Evolutionary conservation across 1,140 invertebrate genomes (phyloP).

Genomic region (Megalopta genalis): DNA sequence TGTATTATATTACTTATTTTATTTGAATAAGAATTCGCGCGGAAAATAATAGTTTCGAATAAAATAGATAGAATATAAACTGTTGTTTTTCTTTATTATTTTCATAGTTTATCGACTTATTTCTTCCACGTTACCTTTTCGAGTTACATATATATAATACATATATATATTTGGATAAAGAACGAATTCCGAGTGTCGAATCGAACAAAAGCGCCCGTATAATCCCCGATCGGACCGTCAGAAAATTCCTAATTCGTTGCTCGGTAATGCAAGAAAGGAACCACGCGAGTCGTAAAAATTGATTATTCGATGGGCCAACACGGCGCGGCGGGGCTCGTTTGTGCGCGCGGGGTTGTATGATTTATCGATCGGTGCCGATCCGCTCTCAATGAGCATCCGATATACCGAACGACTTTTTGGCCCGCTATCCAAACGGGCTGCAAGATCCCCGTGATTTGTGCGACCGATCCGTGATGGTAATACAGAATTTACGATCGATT

Average conservation of each 20-base stretch:
- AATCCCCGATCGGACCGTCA: not conserved
- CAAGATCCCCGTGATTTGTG: slow-evolving; percentile 46
- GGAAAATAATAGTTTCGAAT: too few species aligned
- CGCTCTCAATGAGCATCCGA: slow-evolving; percentile 32
- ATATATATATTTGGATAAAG: too few species aligned
- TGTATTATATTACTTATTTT: too few species aligned
- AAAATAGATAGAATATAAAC: too few species aligned
- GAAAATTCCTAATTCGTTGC: slow-evolving; percentile 29
- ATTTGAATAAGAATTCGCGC: too few species aligned
- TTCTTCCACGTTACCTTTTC: too few species aligned
- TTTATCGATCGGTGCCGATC: slow-evolving; percentile 37
- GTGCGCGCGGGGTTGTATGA: slow-evolving; percentile 35
- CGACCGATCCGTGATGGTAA: slow-evolving; percentile 42
- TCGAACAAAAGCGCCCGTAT: too few species aligned
- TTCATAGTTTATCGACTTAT: too few species aligned
- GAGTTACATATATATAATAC: too few species aligned
- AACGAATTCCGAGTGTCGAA: too few species aligned
- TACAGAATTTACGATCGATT: slow-evolving; percentile 46
- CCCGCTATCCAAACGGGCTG: slow-evolving; percentile 23
- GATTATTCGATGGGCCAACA: slow-evolving; percentile 28
- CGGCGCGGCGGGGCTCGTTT: slow-evolving; percentile 11
- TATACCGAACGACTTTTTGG: slow-evolving; percentile 43
- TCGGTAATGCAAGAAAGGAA: slow-evolving; percentile 13
- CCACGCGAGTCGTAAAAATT: slow-evolving; percentile 29
- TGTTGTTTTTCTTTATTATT: too few species aligned